phyloP scores from a whole-genome alignment of 2,888 invertebrate genomes.

The Oasisia sp. region DNA sequence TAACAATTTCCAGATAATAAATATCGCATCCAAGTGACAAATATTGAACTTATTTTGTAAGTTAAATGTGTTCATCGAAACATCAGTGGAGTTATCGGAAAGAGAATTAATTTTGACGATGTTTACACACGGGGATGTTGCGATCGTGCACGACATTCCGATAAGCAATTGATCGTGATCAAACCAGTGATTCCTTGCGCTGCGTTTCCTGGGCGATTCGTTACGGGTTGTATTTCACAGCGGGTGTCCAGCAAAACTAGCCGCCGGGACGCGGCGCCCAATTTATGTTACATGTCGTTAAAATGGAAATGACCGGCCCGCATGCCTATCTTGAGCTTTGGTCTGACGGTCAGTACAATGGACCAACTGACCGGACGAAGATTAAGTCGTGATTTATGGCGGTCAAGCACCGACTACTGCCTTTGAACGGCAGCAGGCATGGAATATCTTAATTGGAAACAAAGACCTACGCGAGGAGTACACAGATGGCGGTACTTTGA shows the following conservation, averaged over 20 bases:
- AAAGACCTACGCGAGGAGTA: background rate
- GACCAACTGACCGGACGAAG: constrained; percentile 12
- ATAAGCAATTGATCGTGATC: background rate
- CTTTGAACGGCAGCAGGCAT: background rate
- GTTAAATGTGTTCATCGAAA: background rate
- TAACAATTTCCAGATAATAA: too few species aligned
- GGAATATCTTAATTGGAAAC: constrained; percentile 17
- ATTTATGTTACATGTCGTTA: constrained; percentile 17
- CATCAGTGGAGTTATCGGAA: background rate
- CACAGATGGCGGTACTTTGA: constrained; percentile 13
- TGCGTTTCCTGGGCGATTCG: background rate
- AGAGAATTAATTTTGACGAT: background rate
- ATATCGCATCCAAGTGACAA: too few species aligned
- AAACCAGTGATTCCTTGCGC: background rate
- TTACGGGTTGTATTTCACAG: background rate
- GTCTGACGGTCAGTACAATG: constrained; percentile 6
- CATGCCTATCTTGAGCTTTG: constrained; percentile 17
- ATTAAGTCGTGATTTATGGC: constrained; percentile 12
- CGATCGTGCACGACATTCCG: background rate
- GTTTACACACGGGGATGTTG: background rate
- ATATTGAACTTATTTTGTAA: too few species aligned
- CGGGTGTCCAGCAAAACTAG: background rate
- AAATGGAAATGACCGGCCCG: constrained; percentile 13
- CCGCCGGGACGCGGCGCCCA: background rate
- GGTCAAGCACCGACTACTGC: background rate